Conservation (phyloP, 2,797 vertebrate genomes). For the Rhinophrynus dorsalis region DNA sequence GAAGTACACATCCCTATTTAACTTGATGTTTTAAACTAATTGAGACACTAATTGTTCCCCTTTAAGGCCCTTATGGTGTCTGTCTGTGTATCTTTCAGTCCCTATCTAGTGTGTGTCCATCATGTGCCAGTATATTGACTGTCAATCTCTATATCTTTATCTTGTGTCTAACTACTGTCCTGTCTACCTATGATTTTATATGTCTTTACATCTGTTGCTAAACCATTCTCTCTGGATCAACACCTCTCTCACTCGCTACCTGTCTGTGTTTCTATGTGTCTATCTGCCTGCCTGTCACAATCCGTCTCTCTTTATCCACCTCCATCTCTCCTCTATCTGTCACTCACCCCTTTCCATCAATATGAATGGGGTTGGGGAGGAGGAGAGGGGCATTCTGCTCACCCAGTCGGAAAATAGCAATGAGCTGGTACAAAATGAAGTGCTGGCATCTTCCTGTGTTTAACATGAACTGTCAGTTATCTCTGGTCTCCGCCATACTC, state of each 20-base stretch:
- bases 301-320: slow-evolving; percentile 60
- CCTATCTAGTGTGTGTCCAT: too few species aligned
- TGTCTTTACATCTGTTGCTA: slow-evolving; percentile 11
- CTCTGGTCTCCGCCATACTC: not conserved
- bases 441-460: slow-evolving; percentile 44
- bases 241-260: slow-evolving; percentile 41
- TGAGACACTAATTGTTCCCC: too few species aligned
- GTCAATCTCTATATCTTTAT: too few species aligned
- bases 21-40: too few species aligned
- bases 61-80: too few species aligned
- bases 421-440: slow-evolving; percentile 50
- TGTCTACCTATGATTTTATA: too few species aligned
- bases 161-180: too few species aligned
- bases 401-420: slow-evolving; percentile 64
- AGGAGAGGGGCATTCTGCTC: slow-evolving; percentile 60
- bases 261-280: slow-evolving; percentile 53
- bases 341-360: slow-evolving; percentile 41
- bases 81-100: too few species aligned
- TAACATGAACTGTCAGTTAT: slow-evolving; percentile 54
- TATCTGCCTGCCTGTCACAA: slow-evolving; percentile 57
- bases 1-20: too few species aligned
- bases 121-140: too few species aligned
- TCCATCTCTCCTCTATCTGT: slow-evolving; percentile 45
- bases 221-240: slow-evolving; percentile 43
- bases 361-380: too few species aligned